A percentile compares a stretch with the other conserved stretches of the same genome.
phyloP scores from a whole-genome alignment of 1,140 invertebrate species.

The Diprion similis region DNA sequence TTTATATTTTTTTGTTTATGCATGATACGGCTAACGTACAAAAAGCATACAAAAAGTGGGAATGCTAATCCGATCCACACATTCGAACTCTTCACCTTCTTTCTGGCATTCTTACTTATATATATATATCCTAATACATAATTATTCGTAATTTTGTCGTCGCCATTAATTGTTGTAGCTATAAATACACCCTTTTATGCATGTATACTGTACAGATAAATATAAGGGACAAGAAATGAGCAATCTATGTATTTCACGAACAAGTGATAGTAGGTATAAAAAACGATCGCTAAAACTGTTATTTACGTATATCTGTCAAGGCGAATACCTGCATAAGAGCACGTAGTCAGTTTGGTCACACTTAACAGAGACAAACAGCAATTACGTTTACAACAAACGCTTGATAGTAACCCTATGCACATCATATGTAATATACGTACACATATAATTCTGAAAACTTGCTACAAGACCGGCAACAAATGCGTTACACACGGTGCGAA shows the following conservation, averaged over 20 bases:
- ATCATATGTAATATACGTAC: neutral
- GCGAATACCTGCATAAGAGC: neutral
- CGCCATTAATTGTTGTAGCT: too few species aligned
- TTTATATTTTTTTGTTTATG: too few species aligned
- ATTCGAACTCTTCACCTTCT: neutral
- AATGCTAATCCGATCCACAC: neutral
- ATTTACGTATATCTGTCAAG: neutral
- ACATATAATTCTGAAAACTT: neutral
- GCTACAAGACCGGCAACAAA: too few species aligned
- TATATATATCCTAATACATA: neutral
- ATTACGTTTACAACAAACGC: neutral
- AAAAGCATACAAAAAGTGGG: neutral
- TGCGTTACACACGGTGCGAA: neutral
- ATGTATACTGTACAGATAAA: too few species aligned
- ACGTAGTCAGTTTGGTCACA: conserved; percentile 1
- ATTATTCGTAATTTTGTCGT: neutral
- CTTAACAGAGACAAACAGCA: neutral
- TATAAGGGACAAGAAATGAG: too few species aligned
- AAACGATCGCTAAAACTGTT: neutral
- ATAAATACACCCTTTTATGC: too few species aligned
- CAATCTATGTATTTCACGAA: too few species aligned
- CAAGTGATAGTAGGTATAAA: neutral
- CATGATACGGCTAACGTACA: too few species aligned
- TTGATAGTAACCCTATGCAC: neutral
- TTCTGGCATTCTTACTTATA: neutral